These are phyloP conservation scores for Oreonectes daqikongensis DNA, from an alignment of 2,797 vertebrate genomes.

Conservation along the genomic window DNA sequence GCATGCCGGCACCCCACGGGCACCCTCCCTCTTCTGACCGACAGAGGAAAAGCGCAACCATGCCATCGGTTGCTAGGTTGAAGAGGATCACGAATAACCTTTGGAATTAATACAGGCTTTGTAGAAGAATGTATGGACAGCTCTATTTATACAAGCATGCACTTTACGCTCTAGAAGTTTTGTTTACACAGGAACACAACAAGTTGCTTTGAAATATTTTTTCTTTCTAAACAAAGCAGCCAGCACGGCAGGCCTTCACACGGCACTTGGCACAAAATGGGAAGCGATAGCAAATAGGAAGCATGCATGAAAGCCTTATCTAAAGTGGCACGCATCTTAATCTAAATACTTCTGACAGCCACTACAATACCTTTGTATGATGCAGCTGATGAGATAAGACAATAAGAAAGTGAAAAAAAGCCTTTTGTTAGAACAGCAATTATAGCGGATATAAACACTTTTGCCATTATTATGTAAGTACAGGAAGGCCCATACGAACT, in stretches of 20 bases:
- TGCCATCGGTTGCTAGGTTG: constrained; percentile 76
- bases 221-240: constrained; percentile 5
- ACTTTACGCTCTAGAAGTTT: constrained; percentile 72
- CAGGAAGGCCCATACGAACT: not conserved
- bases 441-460: constrained; percentile 6
- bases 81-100: constrained; percentile 78
- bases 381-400: constrained; percentile 17
- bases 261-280: constrained; percentile 57
- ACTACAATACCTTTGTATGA: constrained; percentile 38
- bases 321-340: constrained; percentile 53
- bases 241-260: constrained; percentile 16
- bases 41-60: constrained; percentile 65
- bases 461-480: not conserved
- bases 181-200: constrained; percentile 68
- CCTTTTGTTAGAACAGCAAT: not conserved
- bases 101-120: constrained; percentile 75
- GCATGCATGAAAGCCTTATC: constrained; percentile 66
- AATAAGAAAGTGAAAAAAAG: constrained; percentile 18
- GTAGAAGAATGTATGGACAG: constrained; percentile 72
- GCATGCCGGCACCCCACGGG: constrained; percentile 43
- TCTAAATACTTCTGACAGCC: constrained; percentile 44
- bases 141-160: constrained; percentile 81
- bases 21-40: constrained; percentile 50
- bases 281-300: constrained; percentile 73
- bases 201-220: constrained; percentile 29